Conservation (phyloP, 2,888 invertebrate genomes). For the Apamea anceps region DNA sequence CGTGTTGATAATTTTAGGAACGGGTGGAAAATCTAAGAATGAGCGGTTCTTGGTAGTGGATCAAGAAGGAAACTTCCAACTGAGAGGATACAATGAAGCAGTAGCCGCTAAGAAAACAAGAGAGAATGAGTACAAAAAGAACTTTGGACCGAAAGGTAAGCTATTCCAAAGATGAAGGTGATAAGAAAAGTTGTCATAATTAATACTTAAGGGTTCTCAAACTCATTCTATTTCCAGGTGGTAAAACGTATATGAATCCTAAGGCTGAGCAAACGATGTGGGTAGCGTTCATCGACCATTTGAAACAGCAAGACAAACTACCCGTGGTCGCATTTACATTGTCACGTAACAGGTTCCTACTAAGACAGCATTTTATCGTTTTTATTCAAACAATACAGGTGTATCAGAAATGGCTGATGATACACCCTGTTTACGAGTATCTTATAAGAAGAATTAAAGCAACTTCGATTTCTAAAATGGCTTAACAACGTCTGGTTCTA, state of each 20-base stretch:
- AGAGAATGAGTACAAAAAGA: constrained; percentile 86
- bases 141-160: constrained; percentile 87
- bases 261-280: constrained; percentile 96
- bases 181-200: not conserved
- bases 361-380: constrained; percentile 65
- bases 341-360: constrained; percentile 94
- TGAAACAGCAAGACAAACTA: constrained; percentile 95
- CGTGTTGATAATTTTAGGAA: constrained; percentile 76
- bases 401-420: too few relatives aligned
- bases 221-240: constrained; percentile 71
- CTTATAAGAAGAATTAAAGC: too few relatives aligned
- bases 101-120: constrained; percentile 87
- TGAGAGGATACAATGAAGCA: constrained; percentile 91
- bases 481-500: not conserved
- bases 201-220: not conserved
- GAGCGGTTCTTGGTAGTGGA: constrained; percentile 95
- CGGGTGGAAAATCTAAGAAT: constrained; percentile 93
- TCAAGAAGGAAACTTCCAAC: constrained; percentile 93
- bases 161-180: not conserved
- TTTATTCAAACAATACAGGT: not conserved
- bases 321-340: constrained; percentile 98
- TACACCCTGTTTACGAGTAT: too few relatives aligned
- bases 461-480: not conserved
- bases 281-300: constrained; percentile 95
- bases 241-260: constrained; percentile 84